Evolutionary conservation across 2,797 vertebrate species (phyloP), one percentile per base, ranked within the genome.

Genomic region (Neostethus bicornis): DNA sequence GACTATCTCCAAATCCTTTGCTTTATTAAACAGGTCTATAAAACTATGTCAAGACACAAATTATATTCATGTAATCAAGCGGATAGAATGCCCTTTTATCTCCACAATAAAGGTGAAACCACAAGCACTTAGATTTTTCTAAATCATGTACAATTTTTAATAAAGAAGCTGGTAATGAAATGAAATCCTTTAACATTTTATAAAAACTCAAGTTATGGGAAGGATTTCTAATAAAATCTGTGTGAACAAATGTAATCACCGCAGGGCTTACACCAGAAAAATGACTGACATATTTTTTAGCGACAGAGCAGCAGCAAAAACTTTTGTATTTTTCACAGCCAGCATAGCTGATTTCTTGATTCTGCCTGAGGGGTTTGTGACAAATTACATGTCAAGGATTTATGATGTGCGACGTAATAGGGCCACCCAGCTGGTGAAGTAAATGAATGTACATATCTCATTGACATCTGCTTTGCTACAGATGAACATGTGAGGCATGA

Each of bases 311-410:
- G 42, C 2, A 41, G 67, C 56, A 60, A 67, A 69, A 87, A 61
- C 34, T 70, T 81, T 73, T 57, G 55, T 56, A 50, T 75, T 73
- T 74, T 66, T 67, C 70, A 66, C 65, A 78, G 52, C 39, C 41
- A 44, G 31, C 61, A 61, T 51, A 63, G 61, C 26, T 68, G 51
- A 51, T 64, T 78, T 75, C 68, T 70, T 55, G 62, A 82, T 67
- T 78, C 77, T 70, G 80, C 73, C 77, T 72, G 61, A 80, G 67
- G 63, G 73, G 79, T 82, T n/a, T 82, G 76, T 88, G 86, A 90
- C 84, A 91, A 91, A 87, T 91, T 81, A 89, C 46, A 73, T 81
- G 85, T 90, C 80, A 86, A 64, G 74, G 70, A 85, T 87, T 92
- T 88, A 90, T 89, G 80, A 90, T 85, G 81, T 83, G 79, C 77